These are phyloP conservation scores for Siniperca scherzeri DNA, from an alignment of 2,797 vertebrate species.

Conservation along the genomic window DNA sequence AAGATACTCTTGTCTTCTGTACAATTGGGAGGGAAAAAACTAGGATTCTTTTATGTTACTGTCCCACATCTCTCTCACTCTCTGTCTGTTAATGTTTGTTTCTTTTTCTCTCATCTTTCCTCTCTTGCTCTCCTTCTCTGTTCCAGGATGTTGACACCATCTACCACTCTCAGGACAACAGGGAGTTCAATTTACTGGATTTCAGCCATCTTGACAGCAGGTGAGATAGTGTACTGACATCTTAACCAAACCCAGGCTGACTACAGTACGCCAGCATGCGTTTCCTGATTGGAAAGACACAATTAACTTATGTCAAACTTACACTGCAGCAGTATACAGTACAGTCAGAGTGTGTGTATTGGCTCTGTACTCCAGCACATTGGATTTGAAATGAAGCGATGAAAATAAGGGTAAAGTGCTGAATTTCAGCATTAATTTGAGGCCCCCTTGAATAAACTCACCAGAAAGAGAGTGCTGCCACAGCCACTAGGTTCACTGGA, in stretches of 20 bases:
- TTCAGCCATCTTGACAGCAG: constrained; percentile 95
- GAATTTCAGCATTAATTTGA: constrained; percentile 35
- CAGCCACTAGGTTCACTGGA: too few relatives aligned
- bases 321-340: neutral
- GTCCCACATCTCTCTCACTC: neutral
- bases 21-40: neutral
- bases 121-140: constrained; percentile 5
- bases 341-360: neutral
- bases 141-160: constrained; percentile 94
- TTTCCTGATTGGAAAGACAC: constrained; percentile 6
- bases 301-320: constrained; percentile 26
- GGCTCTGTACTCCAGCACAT: constrained; percentile 4
- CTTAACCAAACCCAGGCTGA: constrained; percentile 24
- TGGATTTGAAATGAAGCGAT: constrained; percentile 39
- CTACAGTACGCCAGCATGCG: neutral
- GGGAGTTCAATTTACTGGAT: constrained; percentile 93
- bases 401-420: constrained; percentile 21
- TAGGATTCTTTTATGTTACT: neutral
- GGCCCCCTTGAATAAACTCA: too few relatives aligned
- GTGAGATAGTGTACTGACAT: constrained; percentile 77
- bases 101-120: neutral
- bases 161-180: constrained; percentile 95
- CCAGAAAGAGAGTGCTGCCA: too few relatives aligned
- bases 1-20: neutral
- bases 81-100: constrained; percentile 11